Evolutionary conservation across 2,888 invertebrate species (phyloP).

Genomic region (Drosophila multiciliata): DNA sequence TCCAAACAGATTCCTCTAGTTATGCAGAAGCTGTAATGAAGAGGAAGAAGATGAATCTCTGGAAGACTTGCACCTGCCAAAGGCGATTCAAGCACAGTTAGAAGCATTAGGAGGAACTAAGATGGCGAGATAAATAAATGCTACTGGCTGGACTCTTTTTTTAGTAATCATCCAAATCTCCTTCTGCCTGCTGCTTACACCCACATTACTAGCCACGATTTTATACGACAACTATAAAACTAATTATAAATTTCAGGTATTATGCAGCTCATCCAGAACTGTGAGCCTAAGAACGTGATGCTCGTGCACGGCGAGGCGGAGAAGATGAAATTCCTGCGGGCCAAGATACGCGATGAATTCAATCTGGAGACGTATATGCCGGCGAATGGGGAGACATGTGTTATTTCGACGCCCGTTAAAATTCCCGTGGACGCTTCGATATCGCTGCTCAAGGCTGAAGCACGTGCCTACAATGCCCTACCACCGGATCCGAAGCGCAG

Average conservation of each 20-base stretch:
- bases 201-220: too few relatives aligned
- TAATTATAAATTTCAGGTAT: conserved; percentile 84
- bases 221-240: background rate
- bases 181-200: background rate
- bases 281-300: conserved; percentile 98
- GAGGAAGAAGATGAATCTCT: background rate
- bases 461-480: conserved; percentile 91
- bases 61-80: too few relatives aligned
- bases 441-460: conserved; percentile 92
- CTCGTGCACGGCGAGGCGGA: conserved; percentile 99
- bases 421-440: conserved; percentile 96
- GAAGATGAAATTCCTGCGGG: conserved; percentile 99
- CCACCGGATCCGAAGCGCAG: conserved; percentile 95
- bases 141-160: too few relatives aligned
- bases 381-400: conserved; percentile 98
- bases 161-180: background rate
- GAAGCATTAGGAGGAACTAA: too few relatives aligned
- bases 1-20: background rate
- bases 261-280: conserved; percentile 99
- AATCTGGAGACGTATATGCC: conserved; percentile 97
- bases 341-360: conserved; percentile 97
- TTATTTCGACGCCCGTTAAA: conserved; percentile 93
- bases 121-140: background rate
- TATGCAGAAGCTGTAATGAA: background rate
- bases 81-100: too few relatives aligned